Base-by-base conservation (phyloP, 2,888 invertebrate genomes). In the Calameuta filiformis region DNA sequence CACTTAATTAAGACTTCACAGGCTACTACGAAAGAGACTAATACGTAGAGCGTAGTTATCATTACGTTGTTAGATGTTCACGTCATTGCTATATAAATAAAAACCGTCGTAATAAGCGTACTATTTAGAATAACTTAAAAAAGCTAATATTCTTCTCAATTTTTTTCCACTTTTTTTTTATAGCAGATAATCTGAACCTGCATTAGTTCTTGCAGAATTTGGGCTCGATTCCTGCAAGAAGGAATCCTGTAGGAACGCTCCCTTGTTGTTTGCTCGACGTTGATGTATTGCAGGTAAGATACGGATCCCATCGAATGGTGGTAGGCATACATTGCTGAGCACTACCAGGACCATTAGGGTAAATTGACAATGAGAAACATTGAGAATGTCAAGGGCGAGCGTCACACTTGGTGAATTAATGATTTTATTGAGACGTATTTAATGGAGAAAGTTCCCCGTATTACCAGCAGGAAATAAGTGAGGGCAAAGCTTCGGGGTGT, bases 251-350 rank as follows among this genome's bases (percentile, higher is more conserved):
- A 40, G 71, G 75, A 71, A 68, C 71, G 75, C 69, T 75, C 69
- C 74, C 31, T 75, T 69, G 40, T 75, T 69, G 75, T 69, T 77
- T 40, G 23, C 37, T 12, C 74, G 77, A 77, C 77, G 77, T 77
- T 77, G 77, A 77, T 77, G 77, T 77, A 77, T 77, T 71, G 77
- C 77, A 77, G 77, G 77, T 77, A 69, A 77, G 77, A 77, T 77
- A 77, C 74, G 77, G 73, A 77, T 75, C 77, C 77, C 75, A 77
- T 74, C 37, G 37, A 69, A 33, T 56, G 35, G 75, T 33, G 69
- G 69, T 31, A 71, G 33, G 33, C 30, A 31, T 56, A 30, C 74
- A 73, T 40, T 68, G 74, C 69, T 69, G 35, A 37, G 35, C 56
- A 68, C 77, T 40, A 75, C 74, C 73, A 75, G 69, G 37, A 77